Evolutionary conservation across 2,888 invertebrate genomes (phyloP), one percentile per base, ranked within the genome.

Genomic region (Gasteruption jaculator): DNA sequence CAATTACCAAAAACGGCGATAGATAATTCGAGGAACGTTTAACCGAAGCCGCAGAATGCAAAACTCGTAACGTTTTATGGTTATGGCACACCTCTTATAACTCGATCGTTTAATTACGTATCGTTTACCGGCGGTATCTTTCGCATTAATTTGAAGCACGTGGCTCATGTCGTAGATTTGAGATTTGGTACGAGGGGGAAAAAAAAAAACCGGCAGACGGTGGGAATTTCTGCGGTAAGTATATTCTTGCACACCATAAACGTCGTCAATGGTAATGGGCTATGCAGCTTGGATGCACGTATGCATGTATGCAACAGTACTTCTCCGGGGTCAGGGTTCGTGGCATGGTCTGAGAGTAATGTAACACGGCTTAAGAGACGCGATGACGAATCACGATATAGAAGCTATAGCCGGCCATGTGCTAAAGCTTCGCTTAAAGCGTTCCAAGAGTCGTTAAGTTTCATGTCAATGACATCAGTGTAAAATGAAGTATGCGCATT

Each of bases 351-450:
- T 15, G 20, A 20, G 27, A 29, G 35, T 41, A 29, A 29, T 21
- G 32, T 33, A 35, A 19, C 29, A 14, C 15, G 21, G 19, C 16
- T 29, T 19, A 34, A 44, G 16, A 41, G 41, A 30, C 25, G 11
- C 32, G 38, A 45, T 48, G 42, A 45, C 44, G 41, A 48, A 48
- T 42, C 38, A 48, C 32, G 41, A 48, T 48, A n/a, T n/a, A n/a
- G n/a, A n/a, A 36, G 18, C 30, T 14, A n/a, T n/a, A 16, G 20
- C 29, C n/a, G 19, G 27, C 26, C 26, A 30, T 31, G 31, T 36
- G 39, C 31, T 27, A 31, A 22, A 24, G 18, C 27, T 10, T 18
- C 19, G n/a, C 15, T 15, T 31, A n/a, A n/a, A n/a, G n/a, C n/a
- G n/a, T n/a, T n/a, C n/a, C n/a, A n/a, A n/a, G n/a, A n/a, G 22